Conservation (phyloP, 2,113 vertebrate species). For the Phalacrocorax brasilianus region DNA sequence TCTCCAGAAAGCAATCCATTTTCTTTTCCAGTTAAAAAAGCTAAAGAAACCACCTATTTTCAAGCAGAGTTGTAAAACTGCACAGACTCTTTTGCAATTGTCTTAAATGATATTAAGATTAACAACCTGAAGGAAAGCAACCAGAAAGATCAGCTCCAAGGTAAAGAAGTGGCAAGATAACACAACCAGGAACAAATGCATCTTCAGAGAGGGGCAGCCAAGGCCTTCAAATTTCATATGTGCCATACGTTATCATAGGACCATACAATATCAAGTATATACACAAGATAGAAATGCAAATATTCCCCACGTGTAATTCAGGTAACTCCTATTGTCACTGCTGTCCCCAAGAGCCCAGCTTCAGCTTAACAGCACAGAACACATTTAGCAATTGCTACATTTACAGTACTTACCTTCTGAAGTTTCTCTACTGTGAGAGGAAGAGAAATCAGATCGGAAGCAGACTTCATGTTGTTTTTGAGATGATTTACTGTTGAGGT, state of each 20-base stretch:
- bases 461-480: slow-evolving; percentile 90
- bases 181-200: not conserved
- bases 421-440: slow-evolving; percentile 92
- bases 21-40: not conserved
- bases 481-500: slow-evolving; percentile 89
- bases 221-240: not conserved
- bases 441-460: slow-evolving; percentile 89
- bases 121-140: not conserved
- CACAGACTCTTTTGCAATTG: not conserved
- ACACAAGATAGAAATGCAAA: not conserved
- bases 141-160: not conserved
- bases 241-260: not conserved
- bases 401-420: slow-evolving; percentile 83
- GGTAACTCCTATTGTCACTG: not conserved
- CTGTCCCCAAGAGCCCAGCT: not conserved
- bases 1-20: not conserved
- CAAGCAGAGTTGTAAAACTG: not conserved
- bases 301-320: not conserved
- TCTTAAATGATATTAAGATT: not conserved
- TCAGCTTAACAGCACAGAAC: not conserved
- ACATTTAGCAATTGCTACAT: not conserved
- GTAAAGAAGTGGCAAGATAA: not conserved
- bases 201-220: not conserved
- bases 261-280: not conserved
- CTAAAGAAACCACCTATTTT: not conserved